Base-by-base conservation (phyloP, 2,888 invertebrate species). In the Netelia virgata region DNA sequence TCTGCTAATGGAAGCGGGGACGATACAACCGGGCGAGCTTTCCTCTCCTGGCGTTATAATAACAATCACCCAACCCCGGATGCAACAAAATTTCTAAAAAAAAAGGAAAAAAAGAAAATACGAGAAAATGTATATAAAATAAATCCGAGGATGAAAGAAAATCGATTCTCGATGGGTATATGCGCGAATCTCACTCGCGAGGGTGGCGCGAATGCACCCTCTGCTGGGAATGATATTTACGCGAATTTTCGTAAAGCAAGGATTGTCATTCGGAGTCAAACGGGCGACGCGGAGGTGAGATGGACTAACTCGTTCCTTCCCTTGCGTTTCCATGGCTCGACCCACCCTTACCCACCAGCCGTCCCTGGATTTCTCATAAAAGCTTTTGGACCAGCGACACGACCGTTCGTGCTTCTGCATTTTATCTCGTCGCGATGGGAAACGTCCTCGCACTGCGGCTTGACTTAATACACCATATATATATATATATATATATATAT, bases 381-480 rank as follows among this genome's bases (percentile, higher is more conserved):
- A 89, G 88, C 88, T 88, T 87, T 86, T 36, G 85, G 72, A 76
- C 61, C n/a, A 68, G 53, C 63, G 75, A 68, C 79, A 79, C 83
- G 68, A 72, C 23, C 61, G 81, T 68, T 79, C 84, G 84, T 84
- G 82, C 84, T 77, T 64, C 77, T 82, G 78, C 83, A 83, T 86
- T 89, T 88, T 88, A 89, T 88, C 89, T 81, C 85, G 76, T 53
- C n/a, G 53, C 75, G 41, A 80, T 76, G 75, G 73, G 72, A 84
- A 84, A 76, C 61, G 6, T 47, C 41, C 47, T 23, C 43, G 5
- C 6, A 57, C 53, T 16, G n/a, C 53, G 14, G 50, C 50, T 14
- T 16, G 14, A 53, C 14, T 53, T 11, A 16, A 53, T 14, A 53
- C 3, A 14, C 53, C 36, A 14, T 53, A 53, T n/a, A n/a, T 53